Evolutionary conservation across 2,888 invertebrate species (phyloP), one percentile per base, ranked within the genome.

Genomic region (Heliothis peltigera): DNA sequence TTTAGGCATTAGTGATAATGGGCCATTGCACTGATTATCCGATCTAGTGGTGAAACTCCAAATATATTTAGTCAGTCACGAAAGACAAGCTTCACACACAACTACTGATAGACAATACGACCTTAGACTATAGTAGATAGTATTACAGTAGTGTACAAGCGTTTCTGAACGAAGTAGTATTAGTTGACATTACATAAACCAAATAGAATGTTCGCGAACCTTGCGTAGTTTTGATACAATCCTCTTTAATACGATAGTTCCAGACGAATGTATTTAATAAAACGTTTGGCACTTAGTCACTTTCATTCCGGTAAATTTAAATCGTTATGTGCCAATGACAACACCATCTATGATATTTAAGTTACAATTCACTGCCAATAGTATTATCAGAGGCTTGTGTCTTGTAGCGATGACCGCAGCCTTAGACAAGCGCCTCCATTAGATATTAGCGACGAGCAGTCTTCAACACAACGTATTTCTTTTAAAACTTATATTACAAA

Each of bases 331-430:
- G 75, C 64, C 70, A 58, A 75, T 52, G 57, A 53, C 22, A 61
- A 71, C 58, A 70, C 54, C 60, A 46, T 64, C 48, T 67, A 63
- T 49, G 51, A 63, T 66, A 66, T 77, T 70, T 63, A 67, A 67
- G 74, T 77, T 77, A 74, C 43, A 49, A 63, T 55, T 60, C 75
- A 77, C 76, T 77, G 76, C 76, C 76, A 74, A 77, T 76, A 74
- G 63, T 77, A 54, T 74, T 70, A 74, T 49, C 57, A 64, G 63
- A 59, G 74, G 70, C 48, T 64, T 66, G 70, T 77, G 74, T 76
- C 61, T 64, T 76, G 59, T 77, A 62, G 42, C 5, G 48, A 63
- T 62, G 57, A 47, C 62, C 18, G 52, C 74, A 64, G 70, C 70
- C 77, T 74, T 70, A 58, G 56, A 70, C 51, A 57, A 76, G 55